Evolutionary conservation across 1,140 invertebrate species (phyloP).

Genomic region (Octopus bimaculoides): DNA sequence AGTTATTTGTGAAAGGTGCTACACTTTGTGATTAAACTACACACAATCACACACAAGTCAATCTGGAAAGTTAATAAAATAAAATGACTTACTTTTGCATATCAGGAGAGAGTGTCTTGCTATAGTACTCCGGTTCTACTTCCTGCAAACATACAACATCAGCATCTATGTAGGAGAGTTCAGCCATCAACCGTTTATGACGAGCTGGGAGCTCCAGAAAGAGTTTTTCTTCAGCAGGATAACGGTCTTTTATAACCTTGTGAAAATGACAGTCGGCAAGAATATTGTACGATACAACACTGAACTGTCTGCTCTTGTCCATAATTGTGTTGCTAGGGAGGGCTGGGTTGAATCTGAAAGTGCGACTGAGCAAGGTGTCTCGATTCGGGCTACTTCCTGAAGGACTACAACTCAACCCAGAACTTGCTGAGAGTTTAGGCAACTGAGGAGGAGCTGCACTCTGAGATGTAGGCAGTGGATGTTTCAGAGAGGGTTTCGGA

Average conservation of each 20-base stretch:
- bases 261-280: conserved; percentile 51
- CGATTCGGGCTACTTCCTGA: background rate
- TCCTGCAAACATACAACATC: conserved; percentile 56
- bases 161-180: conserved; percentile 46
- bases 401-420: too few species aligned
- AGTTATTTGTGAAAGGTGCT: too few species aligned
- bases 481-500: background rate
- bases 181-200: conserved; percentile 44
- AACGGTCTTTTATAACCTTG: conserved; percentile 29
- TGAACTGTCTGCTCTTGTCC: conserved; percentile 41
- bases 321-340: conserved; percentile 16
- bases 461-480: background rate
- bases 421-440: background rate
- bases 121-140: conserved; percentile 46
- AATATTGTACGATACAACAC: conserved; percentile 53
- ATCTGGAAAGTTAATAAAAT: background rate
- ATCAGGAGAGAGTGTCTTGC: conserved; percentile 32
- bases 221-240: conserved; percentile 44
- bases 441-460: background rate
- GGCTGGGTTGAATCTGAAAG: conserved; percentile 37
- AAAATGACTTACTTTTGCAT: conserved; percentile 38
- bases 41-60: too few species aligned
- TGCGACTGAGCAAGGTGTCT: conserved; percentile 27
- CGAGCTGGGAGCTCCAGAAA: conserved; percentile 39
- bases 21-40: too few species aligned